phyloP scores from a whole-genome alignment of 2,113 vertebrate species.

The Lepus europaeus region DNA sequence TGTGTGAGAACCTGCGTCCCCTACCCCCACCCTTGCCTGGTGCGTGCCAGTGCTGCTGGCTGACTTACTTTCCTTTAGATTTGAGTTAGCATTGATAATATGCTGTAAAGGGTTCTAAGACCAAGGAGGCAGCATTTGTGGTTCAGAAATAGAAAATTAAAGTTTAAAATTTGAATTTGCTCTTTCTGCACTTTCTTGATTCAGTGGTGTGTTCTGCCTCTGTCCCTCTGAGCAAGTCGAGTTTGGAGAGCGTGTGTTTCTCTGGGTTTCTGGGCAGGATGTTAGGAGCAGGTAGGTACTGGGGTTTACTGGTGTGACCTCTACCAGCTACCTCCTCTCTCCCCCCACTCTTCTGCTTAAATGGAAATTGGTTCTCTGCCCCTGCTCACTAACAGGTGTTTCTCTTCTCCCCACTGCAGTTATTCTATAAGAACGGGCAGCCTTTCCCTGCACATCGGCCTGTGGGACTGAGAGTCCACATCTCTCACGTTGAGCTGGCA shows the following conservation, averaged over 20 bases:
- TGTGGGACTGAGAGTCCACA: slow-evolving; percentile 96
- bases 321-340: neutral
- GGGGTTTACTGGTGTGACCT: neutral
- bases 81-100: neutral
- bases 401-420: slow-evolving; percentile 86
- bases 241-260: slow-evolving; percentile 17
- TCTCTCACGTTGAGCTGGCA: slow-evolving; percentile 96
- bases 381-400: slow-evolving; percentile 45
- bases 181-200: neutral
- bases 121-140: neutral
- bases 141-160: slow-evolving; percentile 35
- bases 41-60: neutral
- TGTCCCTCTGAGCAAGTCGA: neutral
- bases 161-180: neutral
- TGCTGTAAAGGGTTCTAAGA: neutral
- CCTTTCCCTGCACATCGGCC: slow-evolving; percentile 96
- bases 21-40: neutral
- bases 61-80: neutral
- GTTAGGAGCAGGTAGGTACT: neutral
- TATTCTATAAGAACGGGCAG: slow-evolving; percentile 98
- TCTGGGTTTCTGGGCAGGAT: slow-evolving; percentile 7
- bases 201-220: neutral
- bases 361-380: neutral
- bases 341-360: neutral
- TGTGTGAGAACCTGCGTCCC: neutral